Evolutionary conservation across 2,888 invertebrate species (phyloP).

Genomic region (Netelia melanura): DNA sequence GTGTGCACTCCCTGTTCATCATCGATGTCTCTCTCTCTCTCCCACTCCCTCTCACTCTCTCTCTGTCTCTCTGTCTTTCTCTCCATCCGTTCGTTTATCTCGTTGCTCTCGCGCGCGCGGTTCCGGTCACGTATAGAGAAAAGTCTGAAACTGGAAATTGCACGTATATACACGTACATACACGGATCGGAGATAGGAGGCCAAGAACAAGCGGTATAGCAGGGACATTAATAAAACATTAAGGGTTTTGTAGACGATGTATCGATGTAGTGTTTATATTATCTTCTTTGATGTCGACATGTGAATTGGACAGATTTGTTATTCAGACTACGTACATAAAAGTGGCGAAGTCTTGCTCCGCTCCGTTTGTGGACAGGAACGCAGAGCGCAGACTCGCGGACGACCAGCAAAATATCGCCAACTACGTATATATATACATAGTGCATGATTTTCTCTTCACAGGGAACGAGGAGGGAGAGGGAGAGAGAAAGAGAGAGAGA

Average conservation of each 20-base stretch:
- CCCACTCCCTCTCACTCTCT: not conserved
- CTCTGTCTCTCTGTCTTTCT: constrained; percentile 52
- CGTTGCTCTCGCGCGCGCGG: not conserved
- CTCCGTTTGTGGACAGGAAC: constrained; percentile 83
- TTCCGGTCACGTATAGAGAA: constrained; percentile 36
- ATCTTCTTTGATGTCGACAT: constrained; percentile 85
- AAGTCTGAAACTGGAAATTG: constrained; percentile 43
- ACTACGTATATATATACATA: constrained; percentile 30
- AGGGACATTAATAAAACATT: constrained; percentile 85
- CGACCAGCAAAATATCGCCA: constrained; percentile 47
- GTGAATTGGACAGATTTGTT: constrained; percentile 85
- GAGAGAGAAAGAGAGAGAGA: not conserved
- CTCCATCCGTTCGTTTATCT: constrained; percentile 35
- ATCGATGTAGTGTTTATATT: constrained; percentile 85
- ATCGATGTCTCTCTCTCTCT: no score
- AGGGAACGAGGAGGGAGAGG: not conserved
- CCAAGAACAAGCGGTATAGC: constrained; percentile 70
- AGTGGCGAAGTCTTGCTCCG: constrained; percentile 84
- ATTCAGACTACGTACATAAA: constrained; percentile 85
- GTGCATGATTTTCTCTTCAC: constrained; percentile 5
- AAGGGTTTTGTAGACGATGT: constrained; percentile 85
- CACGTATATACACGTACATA: constrained; percentile 11
- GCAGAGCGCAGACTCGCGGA: constrained; percentile 59
- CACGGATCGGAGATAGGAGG: constrained; percentile 51
- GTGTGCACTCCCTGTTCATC: no score